Evolutionary conservation across 2,888 invertebrate species (phyloP), one percentile per base, ranked within the genome.

Genomic region (Agrochola lota): DNA sequence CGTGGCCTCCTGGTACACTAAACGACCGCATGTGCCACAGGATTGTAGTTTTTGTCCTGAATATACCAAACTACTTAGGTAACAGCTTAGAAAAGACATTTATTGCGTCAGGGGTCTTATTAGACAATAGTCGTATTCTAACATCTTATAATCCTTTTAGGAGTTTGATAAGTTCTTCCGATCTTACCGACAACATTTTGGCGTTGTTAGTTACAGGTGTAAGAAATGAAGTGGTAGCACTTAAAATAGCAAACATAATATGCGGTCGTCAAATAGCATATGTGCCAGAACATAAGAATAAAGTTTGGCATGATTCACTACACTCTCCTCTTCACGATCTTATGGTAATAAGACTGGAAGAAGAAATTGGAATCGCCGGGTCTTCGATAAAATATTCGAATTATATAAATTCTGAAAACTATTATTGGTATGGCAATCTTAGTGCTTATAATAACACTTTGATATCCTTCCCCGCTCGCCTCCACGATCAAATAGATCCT

Each of bases 281-380:
- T 23, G n/a, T 26, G 12, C 6, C 40, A 40, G 40, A 30, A 4
- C 0, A 49, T 23, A 0, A 17, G 20, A 49, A 8, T 46, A 0
- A 17, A 11, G 0, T 63, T 35, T 77, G 73, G 76, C 6, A 9
- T 35, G 73, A 64, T 35, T 7, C 0, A 4, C 35, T 1, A 6
- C 49, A 66, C 26, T 73, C 40, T n/a, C 74, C 74, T 20, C 8
- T 74, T 20, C 77, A 74, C 23, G 77, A 77, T 6, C 52, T 77
- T n/a, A 77, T 77, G 74, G 15, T 77, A 7, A 1, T 77, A n/a
- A n/a, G 74, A 62, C 60, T 74, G 40, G 49, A 30, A 5, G 67
- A 74, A 55, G 57, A 62, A 64, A 6, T 67, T 46, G 72, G 71
- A 55, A n/a, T 52, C 8, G 23, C 60, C 23, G 0, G 0, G 12